Evolutionary conservation across 1,140 invertebrate species (phyloP), one percentile per base, ranked within the genome.

Genomic region (Anoplophora glabripennis): DNA sequence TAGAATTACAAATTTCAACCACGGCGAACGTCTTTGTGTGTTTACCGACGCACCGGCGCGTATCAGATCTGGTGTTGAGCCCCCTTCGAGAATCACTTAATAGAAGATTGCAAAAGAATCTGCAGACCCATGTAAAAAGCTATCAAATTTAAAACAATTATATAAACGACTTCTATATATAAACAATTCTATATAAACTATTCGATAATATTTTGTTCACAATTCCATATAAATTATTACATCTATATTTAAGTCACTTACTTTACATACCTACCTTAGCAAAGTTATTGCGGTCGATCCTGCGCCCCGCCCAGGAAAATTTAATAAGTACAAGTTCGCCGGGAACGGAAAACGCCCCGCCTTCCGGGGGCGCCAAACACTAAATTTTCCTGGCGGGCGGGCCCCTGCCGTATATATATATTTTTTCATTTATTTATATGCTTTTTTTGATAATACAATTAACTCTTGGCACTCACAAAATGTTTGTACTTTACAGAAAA

Each of bases 401-500:
- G 7, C n/a, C 21, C 11, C 9, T n/a, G 15, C 42, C 10, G 15
- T 2, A 2, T 28, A 28, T 5, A 5, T 3, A 28, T 28, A 3
- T 28, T 28, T 28, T 28, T 28, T 28, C 21, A 3, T 28, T 28
- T 5, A 28, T 28, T 28, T 28, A n/a, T 28, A 28, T 28, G n/a
- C 5, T 28, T 28, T 28, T 28, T 28, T 28, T 28, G 3, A 28
- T 28, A 28, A 28, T 28, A 28, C 21, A 28, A 28, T 28, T 28
- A 28, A 28, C 21, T 57, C 40, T 62, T 62, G 60, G 60, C 60
- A 62, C 60, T 49, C 54, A 52, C 45, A 57, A 46, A 40, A 54
- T 37, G 41, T 61, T 62, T 62, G 60, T 62, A 62, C 60, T 62
- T 62, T 53, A 57, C 60, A 62, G 60, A 62, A 48, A 62, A 46